phyloP scores from a whole-genome alignment of 2,113 vertebrate genomes.

The Acanthisitta chloris region DNA sequence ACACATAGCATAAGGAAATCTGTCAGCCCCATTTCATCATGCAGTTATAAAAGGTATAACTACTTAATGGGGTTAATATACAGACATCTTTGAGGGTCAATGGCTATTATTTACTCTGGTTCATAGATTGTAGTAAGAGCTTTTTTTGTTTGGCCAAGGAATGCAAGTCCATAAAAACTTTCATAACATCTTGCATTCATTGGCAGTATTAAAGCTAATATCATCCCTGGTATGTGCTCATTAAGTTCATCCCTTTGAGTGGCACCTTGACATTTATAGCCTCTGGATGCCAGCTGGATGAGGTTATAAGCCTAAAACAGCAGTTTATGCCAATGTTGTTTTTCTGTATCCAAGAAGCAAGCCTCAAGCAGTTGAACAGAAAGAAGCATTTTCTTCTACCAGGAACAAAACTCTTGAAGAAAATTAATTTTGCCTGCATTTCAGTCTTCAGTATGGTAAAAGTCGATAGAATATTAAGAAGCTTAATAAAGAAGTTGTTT shows the following conservation, averaged over 20 bases:
- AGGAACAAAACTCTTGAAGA: neutral
- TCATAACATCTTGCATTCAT: neutral
- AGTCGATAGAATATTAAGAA: slow-evolving; percentile 5
- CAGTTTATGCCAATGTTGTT: neutral
- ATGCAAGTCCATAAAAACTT: neutral
- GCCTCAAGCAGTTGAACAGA: neutral
- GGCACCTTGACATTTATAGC: slow-evolving; percentile 28
- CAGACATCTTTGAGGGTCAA: neutral
- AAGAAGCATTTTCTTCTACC: slow-evolving; percentile 9
- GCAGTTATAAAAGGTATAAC: neutral
- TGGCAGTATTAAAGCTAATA: neutral
- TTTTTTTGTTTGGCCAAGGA: neutral
- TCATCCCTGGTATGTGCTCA: neutral
- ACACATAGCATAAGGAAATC: neutral
- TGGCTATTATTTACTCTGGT: neutral
- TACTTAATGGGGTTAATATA: neutral
- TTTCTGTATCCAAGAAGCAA: neutral
- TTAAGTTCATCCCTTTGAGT: slow-evolving; percentile 45
- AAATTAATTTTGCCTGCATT: slow-evolving; percentile 14
- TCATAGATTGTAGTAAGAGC: neutral
- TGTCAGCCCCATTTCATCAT: slow-evolving; percentile 6
- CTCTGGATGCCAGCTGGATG: slow-evolving; percentile 3
- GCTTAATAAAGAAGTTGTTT: neutral
- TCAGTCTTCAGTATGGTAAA: neutral
- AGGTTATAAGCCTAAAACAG: neutral